phyloP scores from a whole-genome alignment of 2,888 invertebrate species.

The Drosophila colorata region DNA sequence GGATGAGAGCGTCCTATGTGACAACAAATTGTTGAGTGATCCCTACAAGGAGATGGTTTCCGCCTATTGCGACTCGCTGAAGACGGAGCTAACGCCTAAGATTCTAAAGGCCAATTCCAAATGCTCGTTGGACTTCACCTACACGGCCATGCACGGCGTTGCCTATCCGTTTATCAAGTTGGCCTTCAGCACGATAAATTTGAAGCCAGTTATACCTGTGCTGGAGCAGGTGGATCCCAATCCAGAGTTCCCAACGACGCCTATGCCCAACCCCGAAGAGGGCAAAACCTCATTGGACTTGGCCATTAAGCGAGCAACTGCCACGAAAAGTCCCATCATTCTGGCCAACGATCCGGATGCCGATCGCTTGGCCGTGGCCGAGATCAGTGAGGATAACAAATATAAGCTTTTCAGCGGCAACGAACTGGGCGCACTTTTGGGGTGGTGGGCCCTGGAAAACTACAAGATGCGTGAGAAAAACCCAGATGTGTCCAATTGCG shows the following conservation, averaged over 20 bases:
- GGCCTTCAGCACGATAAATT: constrained; percentile 91
- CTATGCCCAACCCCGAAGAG: constrained; percentile 99
- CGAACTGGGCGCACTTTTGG: constrained; percentile 96
- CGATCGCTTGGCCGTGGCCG: constrained; percentile 97
- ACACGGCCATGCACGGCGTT: constrained; percentile 99
- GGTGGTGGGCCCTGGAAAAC: constrained; percentile 95
- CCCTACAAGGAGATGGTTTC: constrained; percentile 89
- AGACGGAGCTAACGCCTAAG: constrained; percentile 86
- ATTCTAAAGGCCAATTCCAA: constrained; percentile 87
- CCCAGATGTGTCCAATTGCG: constrained; percentile 87
- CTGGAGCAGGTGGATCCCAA: constrained; percentile 93
- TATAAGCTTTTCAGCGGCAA: constrained; percentile 92
- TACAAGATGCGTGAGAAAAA: constrained; percentile 85
- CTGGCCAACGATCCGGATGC: constrained; percentile 99
- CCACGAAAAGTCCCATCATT: constrained; percentile 89
- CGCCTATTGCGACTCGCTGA: constrained; percentile 89
- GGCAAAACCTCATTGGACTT: constrained; percentile 91
- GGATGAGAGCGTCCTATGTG: constrained; percentile 88
- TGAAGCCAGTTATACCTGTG: constrained; percentile 86
- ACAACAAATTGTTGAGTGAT: constrained; percentile 88
- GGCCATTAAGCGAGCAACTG: constrained; percentile 91
- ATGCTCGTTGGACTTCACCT: constrained; percentile 90
- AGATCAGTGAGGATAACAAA: constrained; percentile 87
- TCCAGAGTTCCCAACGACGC: constrained; percentile 98
- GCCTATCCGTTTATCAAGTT: constrained; percentile 92